phyloP scores from a whole-genome alignment of 2,113 vertebrate genomes.

The Hydrolagus affinis region DNA sequence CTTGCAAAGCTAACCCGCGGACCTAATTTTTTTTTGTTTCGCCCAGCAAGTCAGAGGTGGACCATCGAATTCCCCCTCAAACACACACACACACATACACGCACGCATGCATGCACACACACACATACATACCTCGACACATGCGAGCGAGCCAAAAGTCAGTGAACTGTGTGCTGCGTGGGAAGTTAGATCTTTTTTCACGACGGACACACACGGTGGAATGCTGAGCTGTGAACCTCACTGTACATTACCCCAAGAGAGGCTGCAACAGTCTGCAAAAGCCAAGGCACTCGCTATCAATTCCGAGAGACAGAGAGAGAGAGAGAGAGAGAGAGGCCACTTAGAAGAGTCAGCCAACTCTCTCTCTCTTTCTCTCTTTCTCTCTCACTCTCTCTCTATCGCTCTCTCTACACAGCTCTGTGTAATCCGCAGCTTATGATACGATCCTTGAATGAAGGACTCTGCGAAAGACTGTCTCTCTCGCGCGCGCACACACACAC shows the following conservation, averaged over 20 bases:
- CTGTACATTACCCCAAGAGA: not conserved
- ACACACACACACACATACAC: too few species aligned
- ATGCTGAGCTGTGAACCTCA: not conserved
- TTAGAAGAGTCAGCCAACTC: not conserved
- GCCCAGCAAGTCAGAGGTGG: too few species aligned
- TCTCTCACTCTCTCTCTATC: too few species aligned
- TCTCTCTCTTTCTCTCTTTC: too few species aligned
- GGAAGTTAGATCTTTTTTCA: conserved; percentile 9
- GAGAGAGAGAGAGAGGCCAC: not conserved
- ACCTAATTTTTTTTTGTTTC: not conserved
- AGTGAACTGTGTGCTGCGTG: not conserved
- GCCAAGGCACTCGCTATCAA: not conserved
- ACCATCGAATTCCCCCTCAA: too few species aligned
- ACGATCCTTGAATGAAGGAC: conserved; percentile 28
- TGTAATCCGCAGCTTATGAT: not conserved
- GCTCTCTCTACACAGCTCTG: too few species aligned
- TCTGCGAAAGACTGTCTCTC: conserved; percentile 11
- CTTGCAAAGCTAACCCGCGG: not conserved
- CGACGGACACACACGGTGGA: not conserved
- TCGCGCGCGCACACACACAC: too few species aligned
- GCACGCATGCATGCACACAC: too few species aligned
- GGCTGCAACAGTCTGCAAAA: not conserved
- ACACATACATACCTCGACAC: not conserved
- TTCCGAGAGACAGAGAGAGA: too few species aligned
- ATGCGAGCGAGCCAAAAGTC: not conserved